Conservation (phyloP, 2,888 invertebrate species). For the Apocheima hispidaria region DNA sequence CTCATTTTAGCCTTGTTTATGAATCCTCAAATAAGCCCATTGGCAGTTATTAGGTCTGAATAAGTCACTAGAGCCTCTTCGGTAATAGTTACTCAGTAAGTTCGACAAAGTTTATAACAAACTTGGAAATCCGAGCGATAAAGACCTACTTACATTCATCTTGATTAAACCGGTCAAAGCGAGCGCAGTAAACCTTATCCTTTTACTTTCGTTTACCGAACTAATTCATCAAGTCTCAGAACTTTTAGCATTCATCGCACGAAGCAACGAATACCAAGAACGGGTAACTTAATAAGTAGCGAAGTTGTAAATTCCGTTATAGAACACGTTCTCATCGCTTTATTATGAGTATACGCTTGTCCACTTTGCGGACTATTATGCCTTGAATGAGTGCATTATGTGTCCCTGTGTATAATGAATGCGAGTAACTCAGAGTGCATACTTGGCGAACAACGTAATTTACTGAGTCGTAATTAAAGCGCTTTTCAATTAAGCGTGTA, state of each 20-base stretch:
- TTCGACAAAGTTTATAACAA: slow-evolving; percentile 22
- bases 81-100: slow-evolving; percentile 20
- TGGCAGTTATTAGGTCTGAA: slow-evolving; percentile 13
- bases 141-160: slow-evolving; percentile 33
- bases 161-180: slow-evolving; percentile 40
- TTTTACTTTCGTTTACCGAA: slow-evolving; percentile 41
- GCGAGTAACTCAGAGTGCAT: slow-evolving; percentile 45
- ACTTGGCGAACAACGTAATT: slow-evolving; percentile 54
- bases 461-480: slow-evolving; percentile 56
- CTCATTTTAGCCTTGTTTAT: slow-evolving; percentile 9
- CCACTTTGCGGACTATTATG: slow-evolving; percentile 33
- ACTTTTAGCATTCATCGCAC: slow-evolving; percentile 39
- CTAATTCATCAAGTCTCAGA: slow-evolving; percentile 40
- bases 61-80: slow-evolving; percentile 19
- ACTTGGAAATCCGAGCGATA: slow-evolving; percentile 31
- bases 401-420: slow-evolving; percentile 41
- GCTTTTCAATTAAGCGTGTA: slow-evolving; percentile 52
- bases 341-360: slow-evolving; percentile 22
- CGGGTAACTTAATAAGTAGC: slow-evolving; percentile 33
- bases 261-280: slow-evolving; percentile 34
- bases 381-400: slow-evolving; percentile 37
- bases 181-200: slow-evolving; percentile 35
- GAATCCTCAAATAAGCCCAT: slow-evolving; percentile 10
- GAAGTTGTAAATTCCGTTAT: slow-evolving; percentile 23
- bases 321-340: slow-evolving; percentile 22